Evolutionary conservation across 92 coral and sea anemone genomes (phyloP), one percentile per base, ranked within the genome.

Genomic region (Epizoanthus scotinus): DNA sequence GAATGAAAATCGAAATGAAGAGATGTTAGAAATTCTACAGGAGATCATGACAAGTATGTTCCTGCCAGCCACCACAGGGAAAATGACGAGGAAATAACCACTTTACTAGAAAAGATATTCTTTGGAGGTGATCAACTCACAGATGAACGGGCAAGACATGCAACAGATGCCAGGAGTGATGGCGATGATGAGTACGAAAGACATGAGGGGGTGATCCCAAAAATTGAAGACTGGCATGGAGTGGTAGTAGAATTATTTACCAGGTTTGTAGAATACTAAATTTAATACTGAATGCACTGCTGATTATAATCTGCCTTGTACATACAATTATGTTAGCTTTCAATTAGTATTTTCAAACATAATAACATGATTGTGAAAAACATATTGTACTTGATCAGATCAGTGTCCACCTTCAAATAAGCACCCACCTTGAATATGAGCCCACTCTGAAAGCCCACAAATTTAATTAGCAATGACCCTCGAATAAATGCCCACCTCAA

Each of bases 221-320:
- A 89, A 58, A 82, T 81, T 20, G 90, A 86, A 36, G 90, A 89
- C 67, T 89, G 90, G 90, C 90, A 89, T 83, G 90, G 83, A 1
- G 60, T 82, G n/a, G n/a, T n/a, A n/a, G n/a, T n/a, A 25, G 92
- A 20, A 19, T 89, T 38, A 26, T 89, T 20, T 85, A 89, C 22
- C 92, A 84, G 89, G 92, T 89, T 13, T 31, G 10, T 58, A 25
- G 8, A 57, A 57, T 17, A 18, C 22, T 18, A 57, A 57, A 18
- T 21, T 8, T 28, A 22, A 60, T 28, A 7, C 42, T 36, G 42
- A 36, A 36, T 36, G 42, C 42, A 36, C 42, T 7, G 6, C 3
- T 36, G 42, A 36, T 3, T 36, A 36, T 36, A 36, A 36, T 7
- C 42, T 36, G 42, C 6, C 42, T 36, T 36, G 42, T 36, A 36